Base-by-base conservation (phyloP, 2,888 invertebrate genomes). In the Brenthis ino region DNA sequence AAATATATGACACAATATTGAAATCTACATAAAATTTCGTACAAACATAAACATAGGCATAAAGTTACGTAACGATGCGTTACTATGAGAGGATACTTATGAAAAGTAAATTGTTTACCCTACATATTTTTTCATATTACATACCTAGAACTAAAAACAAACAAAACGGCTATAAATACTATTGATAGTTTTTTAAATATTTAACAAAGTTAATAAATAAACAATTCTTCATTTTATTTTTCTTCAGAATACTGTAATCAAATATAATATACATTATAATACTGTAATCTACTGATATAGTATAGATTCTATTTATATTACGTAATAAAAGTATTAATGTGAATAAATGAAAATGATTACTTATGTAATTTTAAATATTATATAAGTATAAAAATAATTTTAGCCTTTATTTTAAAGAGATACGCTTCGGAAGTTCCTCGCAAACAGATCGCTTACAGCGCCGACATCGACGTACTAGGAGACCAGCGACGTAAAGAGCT, bases 391-490 rank as follows among this genome's bases (percentile, higher is more conserved):
- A 20, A 20, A 20, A 20, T 20, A 11, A 43, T 43, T 43, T 11
- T 43, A 8, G 11, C 2, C 37, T 43, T 11, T 43, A 43, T 57
- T n/a, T 28, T n/a, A 37, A 43, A 48, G 48, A 14, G 33, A 54
- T 60, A 60, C 74, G 73, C 75, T 75, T 71, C 74, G 69, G 69
- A 75, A 76, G 75, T 77, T 75, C 11, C 73, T 73, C 69, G 73
- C 76, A 78, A 78, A 77, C 78, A 75, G 78, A 77, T 79, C 79
- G 78, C 77, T 80, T 80, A 80, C 80, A 80, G 77, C 80, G 78
- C 75, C 74, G 77, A 75, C 76, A 75, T 76, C 75, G 67, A 51
- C 69, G 73, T 78, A 80, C 80, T 67, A 80, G 80, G 80, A 70
- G 73, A 71, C 65, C 77, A 80, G 75, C 63, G 71, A 60, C 65